Evolutionary conservation across 2,888 invertebrate genomes (phyloP).

Genomic region (Netelia virgata): DNA sequence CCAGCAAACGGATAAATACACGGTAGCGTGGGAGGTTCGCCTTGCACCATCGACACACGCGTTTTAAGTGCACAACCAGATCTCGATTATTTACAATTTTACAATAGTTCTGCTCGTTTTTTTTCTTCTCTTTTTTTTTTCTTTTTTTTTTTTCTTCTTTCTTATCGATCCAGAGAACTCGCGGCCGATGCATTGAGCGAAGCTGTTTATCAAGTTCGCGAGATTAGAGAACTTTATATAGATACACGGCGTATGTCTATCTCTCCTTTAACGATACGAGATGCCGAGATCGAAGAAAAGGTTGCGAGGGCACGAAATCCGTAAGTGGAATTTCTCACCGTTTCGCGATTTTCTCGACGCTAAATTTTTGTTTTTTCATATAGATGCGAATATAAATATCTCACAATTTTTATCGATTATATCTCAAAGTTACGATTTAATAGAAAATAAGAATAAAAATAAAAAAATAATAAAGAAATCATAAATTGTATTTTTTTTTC

Average conservation of each 20-base stretch:
- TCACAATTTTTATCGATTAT: too few species aligned
- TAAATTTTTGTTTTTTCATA: slow-evolving; percentile 13
- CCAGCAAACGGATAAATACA: slow-evolving; percentile 66
- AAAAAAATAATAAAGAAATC: too few species aligned
- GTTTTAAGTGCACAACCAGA: slow-evolving; percentile 68
- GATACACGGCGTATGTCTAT: background rate
- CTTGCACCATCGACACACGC: slow-evolving; percentile 59
- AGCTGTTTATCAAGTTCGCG: slow-evolving; percentile 68
- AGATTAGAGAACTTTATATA: slow-evolving; percentile 9
- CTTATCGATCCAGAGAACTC: slow-evolving; percentile 28
- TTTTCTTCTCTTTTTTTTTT: slow-evolving; percentile 10
- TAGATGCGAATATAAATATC: too few species aligned
- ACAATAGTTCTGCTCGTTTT: slow-evolving; percentile 52
- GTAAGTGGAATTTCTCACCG: background rate
- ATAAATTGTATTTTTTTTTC: too few species aligned
- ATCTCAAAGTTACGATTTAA: too few species aligned
- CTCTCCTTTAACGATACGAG: background rate
- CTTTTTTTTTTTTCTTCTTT: slow-evolving; percentile 25
- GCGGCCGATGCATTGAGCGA: slow-evolving; percentile 21
- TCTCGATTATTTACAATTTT: slow-evolving; percentile 66
- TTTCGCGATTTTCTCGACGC: background rate
- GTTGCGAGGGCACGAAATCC: slow-evolving; percentile 32
- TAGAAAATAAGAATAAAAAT: too few species aligned
- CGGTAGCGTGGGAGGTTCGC: slow-evolving; percentile 73
- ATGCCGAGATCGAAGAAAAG: background rate